Evolutionary conservation across 2,888 invertebrate species (phyloP).

Genomic region (Rhorus exstirpatorius): DNA sequence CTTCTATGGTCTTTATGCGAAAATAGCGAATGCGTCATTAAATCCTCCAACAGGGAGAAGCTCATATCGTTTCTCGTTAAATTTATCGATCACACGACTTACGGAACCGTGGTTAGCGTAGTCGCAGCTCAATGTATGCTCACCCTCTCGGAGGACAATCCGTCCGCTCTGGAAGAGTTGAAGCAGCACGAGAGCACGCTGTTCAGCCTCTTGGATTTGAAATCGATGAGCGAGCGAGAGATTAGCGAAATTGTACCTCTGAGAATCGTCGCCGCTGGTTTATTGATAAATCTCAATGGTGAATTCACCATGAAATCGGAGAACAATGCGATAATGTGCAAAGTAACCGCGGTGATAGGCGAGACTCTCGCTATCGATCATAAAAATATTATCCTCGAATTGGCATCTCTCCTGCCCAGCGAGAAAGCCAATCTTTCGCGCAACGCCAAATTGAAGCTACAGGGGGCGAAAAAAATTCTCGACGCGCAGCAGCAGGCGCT

Average conservation of each 20-base stretch:
- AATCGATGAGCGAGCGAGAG: conserved; percentile 86
- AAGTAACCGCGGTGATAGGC: conserved; percentile 87
- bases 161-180: conserved; percentile 87
- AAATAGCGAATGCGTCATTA: conserved; percentile 89
- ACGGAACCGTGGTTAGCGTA: conserved; percentile 87
- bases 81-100: conserved; percentile 88
- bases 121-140: conserved; percentile 90
- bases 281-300: conserved; percentile 87
- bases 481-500: conserved; percentile 90
- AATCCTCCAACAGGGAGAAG: conserved; percentile 89
- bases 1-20: conserved; percentile 91
- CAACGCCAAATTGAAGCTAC: conserved; percentile 86
- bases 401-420: conserved; percentile 87
- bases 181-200: conserved; percentile 85
- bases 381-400: conserved; percentile 86
- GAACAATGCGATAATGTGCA: conserved; percentile 81
- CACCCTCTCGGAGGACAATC: conserved; percentile 91
- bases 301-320: conserved; percentile 69
- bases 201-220: conserved; percentile 75
- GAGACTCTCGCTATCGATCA: conserved; percentile 88
- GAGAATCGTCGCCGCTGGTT: conserved; percentile 88
- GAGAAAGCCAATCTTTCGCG: conserved; percentile 86
- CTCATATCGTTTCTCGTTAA: conserved; percentile 88
- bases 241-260: conserved; percentile 86
- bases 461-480: conserved; percentile 87